Evolutionary conservation across 2,888 invertebrate species (phyloP).

Genomic region (Netelia inedita): DNA sequence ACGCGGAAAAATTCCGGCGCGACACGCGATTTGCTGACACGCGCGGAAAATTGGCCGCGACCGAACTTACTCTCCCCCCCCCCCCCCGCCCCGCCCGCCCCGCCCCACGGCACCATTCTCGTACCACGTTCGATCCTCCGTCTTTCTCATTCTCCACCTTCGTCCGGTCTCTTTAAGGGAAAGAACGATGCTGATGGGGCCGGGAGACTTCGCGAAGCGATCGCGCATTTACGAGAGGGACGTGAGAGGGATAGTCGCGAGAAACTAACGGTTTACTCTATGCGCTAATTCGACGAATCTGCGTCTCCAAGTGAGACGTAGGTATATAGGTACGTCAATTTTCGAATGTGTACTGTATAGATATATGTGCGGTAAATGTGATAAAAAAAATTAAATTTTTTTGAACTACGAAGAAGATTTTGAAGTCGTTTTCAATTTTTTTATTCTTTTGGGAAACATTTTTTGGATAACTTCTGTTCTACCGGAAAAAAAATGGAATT

Average conservation of each 20-base stretch:
- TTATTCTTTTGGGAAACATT: too few relatives aligned
- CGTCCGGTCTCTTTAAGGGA: too few relatives aligned
- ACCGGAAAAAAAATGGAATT: too few relatives aligned
- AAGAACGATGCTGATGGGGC: background rate
- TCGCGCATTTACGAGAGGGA: background rate
- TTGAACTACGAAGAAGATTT: too few relatives aligned
- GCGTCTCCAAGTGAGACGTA: too few relatives aligned
- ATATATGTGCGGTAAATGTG: background rate
- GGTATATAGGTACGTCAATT: too few relatives aligned
- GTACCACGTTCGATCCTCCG: background rate
- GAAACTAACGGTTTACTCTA: constrained; percentile 3
- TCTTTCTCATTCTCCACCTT: too few relatives aligned
- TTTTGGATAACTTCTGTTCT: too few relatives aligned
- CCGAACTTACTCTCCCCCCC: constrained; percentile 10
- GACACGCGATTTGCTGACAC: constrained; percentile 72
- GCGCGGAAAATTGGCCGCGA: constrained; percentile 74
- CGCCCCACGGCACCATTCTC: background rate
- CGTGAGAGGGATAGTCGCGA: background rate
- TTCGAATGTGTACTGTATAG: background rate
- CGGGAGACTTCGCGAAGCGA: background rate
- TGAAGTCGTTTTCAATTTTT: too few relatives aligned
- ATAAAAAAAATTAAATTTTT: too few relatives aligned
- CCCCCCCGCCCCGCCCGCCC: background rate
- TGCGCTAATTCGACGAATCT: background rate
- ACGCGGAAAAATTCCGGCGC: constrained; percentile 66